These are phyloP conservation scores for Meloidogyne exigua DNA, from an alignment of 1,140 invertebrate species.

Conservation along the genomic window DNA sequence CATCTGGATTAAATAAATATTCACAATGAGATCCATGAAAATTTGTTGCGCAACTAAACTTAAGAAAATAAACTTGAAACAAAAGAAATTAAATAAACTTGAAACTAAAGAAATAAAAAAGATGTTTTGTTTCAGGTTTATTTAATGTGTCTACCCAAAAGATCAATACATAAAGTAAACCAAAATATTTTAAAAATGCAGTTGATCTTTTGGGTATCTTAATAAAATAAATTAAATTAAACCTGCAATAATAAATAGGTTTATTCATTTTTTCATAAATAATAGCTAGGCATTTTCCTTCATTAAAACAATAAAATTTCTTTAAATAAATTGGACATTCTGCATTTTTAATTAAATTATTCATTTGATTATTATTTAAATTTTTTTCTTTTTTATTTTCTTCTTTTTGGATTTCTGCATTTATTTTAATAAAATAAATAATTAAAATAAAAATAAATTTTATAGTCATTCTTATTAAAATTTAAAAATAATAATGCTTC, in stretches of 20 bases:
- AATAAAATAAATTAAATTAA: not conserved
- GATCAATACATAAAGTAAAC: not conserved
- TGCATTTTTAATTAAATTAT: not conserved
- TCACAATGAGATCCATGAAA: not conserved
- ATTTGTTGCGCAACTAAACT: not conserved
- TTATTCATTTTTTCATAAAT: not conserved
- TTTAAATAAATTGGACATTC: not conserved
- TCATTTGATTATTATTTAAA: not conserved
- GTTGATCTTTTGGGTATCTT: not conserved
- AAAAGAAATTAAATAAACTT: not conserved
- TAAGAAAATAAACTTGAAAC: not conserved
- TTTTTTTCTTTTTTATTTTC: not conserved
- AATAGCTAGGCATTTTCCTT: not conserved
- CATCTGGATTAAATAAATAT: slow-evolving; percentile 11
- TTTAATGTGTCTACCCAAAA: not conserved
- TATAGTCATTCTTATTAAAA: not conserved
- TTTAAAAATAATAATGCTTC: too few species aligned
- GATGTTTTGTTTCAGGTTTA: not conserved
- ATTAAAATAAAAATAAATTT: not conserved
- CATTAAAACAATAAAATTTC: not conserved
- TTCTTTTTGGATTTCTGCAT: not conserved
- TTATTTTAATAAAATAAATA: slow-evolving; percentile 1
- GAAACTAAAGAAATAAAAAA: too few species aligned
- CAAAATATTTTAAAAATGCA: not conserved
- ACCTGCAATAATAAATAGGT: not conserved